Evolutionary conservation across 2,888 invertebrate species (phyloP).

Genomic region (Orthosia cruda): DNA sequence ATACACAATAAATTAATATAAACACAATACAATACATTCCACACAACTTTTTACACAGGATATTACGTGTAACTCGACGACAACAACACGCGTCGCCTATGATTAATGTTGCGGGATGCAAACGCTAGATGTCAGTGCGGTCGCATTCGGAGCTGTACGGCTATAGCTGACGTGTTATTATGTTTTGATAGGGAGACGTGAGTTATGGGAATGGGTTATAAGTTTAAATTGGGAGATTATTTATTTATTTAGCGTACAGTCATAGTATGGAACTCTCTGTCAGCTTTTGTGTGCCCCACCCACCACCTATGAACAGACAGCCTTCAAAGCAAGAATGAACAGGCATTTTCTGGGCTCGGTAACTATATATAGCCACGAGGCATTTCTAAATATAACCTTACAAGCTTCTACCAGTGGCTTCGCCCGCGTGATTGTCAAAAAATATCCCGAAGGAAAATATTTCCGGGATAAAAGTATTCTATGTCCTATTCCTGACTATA

Average conservation of each 20-base stretch:
- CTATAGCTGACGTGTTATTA: slow-evolving; percentile 37
- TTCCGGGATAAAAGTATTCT: too few species aligned
- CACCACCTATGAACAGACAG: too few species aligned
- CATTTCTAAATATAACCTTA: too few species aligned
- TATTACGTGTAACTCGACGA: slow-evolving; percentile 64
- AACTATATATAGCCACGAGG: too few species aligned
- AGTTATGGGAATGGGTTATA: slow-evolving; percentile 14
- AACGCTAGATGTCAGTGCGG: slow-evolving; percentile 62
- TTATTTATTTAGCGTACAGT: not conserved
- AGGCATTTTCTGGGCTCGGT: too few species aligned
- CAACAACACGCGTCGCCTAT: slow-evolving; percentile 59
- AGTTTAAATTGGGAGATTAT: slow-evolving; percentile 15
- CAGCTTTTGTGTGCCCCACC: too few species aligned
- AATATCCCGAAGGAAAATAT: too few species aligned
- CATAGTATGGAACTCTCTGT: too few species aligned
- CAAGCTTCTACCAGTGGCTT: too few species aligned
- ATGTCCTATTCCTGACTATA: too few species aligned
- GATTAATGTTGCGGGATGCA: slow-evolving; percentile 64
- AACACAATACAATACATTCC: slow-evolving; percentile 42
- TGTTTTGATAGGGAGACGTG: slow-evolving; percentile 23
- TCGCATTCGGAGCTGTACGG: slow-evolving; percentile 20
- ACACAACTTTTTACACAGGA: slow-evolving; percentile 60
- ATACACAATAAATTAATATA: slow-evolving; percentile 49
- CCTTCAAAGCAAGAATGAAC: too few species aligned
- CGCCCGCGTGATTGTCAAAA: too few species aligned